phyloP scores from a whole-genome alignment of 2,113 vertebrate species.

The Atractosteus spatula region DNA sequence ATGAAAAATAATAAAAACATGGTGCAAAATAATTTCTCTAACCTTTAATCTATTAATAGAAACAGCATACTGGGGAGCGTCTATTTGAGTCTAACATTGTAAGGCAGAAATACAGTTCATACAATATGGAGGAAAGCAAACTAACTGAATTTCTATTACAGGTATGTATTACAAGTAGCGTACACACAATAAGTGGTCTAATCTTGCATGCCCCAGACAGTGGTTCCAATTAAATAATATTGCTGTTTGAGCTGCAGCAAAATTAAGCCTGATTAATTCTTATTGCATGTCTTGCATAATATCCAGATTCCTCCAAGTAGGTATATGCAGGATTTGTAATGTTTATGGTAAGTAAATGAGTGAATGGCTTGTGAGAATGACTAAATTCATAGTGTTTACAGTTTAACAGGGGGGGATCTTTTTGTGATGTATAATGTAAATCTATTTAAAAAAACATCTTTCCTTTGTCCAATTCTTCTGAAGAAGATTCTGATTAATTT shows the following conservation, averaged over 20 bases:
- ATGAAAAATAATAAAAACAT: no score
- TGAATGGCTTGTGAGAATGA: no score
- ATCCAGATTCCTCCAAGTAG: slow-evolving; percentile 46
- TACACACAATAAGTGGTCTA: slow-evolving; percentile 42
- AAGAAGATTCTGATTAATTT: no score
- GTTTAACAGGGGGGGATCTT: no score
- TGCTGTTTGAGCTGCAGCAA: slow-evolving; percentile 50
- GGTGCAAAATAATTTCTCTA: neutral
- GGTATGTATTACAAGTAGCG: slow-evolving; percentile 32
- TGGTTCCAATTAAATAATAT: slow-evolving; percentile 34
- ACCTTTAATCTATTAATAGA: neutral
- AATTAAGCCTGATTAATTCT: slow-evolving; percentile 72
- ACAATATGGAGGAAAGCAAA: neutral
- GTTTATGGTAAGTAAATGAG: slow-evolving; percentile 17
- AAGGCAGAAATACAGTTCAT: neutral
- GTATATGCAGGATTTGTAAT: slow-evolving; percentile 16
- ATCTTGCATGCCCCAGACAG: slow-evolving; percentile 24
- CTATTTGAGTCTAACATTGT: no score
- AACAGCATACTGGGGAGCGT: neutral
- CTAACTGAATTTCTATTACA: neutral
- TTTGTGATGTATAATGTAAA: no score
- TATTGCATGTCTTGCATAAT: slow-evolving; percentile 62
- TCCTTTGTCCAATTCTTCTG: no score
- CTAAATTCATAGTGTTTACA: no score
- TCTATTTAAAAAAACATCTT: no score